Conservation (phyloP, 64 coral and sea anemone genomes). For the Stichodactyla mertensii region DNA sequence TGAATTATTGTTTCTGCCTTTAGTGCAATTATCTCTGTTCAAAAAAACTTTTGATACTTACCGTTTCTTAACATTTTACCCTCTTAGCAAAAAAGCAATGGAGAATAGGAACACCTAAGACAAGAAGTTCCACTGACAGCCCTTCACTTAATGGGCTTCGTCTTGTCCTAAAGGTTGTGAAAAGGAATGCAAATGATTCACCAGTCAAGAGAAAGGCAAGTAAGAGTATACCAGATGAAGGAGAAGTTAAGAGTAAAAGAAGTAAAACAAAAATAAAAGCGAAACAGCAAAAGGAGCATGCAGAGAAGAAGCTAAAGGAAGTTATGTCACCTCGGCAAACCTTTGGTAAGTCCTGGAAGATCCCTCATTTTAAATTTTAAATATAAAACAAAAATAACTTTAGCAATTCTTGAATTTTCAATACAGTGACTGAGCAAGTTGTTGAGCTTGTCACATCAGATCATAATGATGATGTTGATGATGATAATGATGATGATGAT, state of each 20-base stretch:
- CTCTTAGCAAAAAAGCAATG: background rate
- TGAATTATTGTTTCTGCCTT: too few relatives aligned
- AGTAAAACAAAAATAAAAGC: conserved; percentile 17
- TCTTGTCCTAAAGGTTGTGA: background rate
- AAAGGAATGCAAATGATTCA: background rate
- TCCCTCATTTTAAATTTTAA: background rate
- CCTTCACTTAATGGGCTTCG: background rate
- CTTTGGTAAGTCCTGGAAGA: conserved; percentile 16
- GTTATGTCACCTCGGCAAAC: conserved; percentile 30
- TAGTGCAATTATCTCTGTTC: too few relatives aligned
- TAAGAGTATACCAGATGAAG: conserved; percentile 48
- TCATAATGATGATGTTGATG: conserved; percentile 2
- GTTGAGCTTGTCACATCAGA: background rate
- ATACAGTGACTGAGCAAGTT: conserved; percentile 17
- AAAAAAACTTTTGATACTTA: too few relatives aligned
- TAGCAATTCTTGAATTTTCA: background rate
- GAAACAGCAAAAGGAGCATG: background rate
- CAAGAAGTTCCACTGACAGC: background rate
- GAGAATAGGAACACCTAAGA: conserved; percentile 19
- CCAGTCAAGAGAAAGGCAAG: conserved; percentile 34
- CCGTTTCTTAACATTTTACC: background rate
- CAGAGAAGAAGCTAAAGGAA: background rate
- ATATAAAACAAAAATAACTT: background rate
- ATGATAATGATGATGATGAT: background rate
- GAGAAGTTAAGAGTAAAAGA: conserved; percentile 28